Percentiles rank a stretch among this genome's conserved stretches.
Conservation (phyloP, 2,888 invertebrate genomes). For the Carterocephalus palaemon region DNA sequence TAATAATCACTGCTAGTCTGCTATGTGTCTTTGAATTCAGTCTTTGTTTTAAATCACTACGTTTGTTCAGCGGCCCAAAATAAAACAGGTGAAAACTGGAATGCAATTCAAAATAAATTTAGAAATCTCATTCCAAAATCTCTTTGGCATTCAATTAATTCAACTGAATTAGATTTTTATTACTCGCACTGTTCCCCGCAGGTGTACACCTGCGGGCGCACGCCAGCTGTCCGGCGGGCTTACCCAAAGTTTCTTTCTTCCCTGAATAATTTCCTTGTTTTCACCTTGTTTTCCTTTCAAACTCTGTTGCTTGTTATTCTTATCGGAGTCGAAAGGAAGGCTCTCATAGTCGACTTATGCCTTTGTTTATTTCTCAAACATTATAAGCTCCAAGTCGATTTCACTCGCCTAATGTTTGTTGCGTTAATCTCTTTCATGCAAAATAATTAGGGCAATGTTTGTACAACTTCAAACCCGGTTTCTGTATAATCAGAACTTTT, state of each 20-base stretch:
- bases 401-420: constrained; percentile 11
- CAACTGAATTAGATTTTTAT: no score
- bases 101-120: no score
- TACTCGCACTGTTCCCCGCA: no score
- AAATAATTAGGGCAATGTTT: constrained; percentile 21
- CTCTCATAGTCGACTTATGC: constrained; percentile 10
- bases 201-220: no score
- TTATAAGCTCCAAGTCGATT: constrained; percentile 17
- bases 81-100: no score
- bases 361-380: constrained; percentile 21
- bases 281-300: constrained; percentile 2
- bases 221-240: constrained; percentile 13
- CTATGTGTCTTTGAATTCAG: no score
- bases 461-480: constrained; percentile 12
- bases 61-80: no score
- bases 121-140: no score
- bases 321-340: constrained; percentile 14
- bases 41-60: no score
- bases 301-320: constrained; percentile 19
- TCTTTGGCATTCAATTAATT: no score
- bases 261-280: constrained; percentile 16
- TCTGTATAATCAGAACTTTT: constrained; percentile 13
- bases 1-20: no score
- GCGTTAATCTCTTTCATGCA: constrained; percentile 19
- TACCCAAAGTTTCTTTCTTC: constrained; percentile 12